Percentiles rank a stretch among this genome's conserved stretches.
Conservation (phyloP, 1,140 invertebrate genomes). For the Lepidostoma basale region DNA sequence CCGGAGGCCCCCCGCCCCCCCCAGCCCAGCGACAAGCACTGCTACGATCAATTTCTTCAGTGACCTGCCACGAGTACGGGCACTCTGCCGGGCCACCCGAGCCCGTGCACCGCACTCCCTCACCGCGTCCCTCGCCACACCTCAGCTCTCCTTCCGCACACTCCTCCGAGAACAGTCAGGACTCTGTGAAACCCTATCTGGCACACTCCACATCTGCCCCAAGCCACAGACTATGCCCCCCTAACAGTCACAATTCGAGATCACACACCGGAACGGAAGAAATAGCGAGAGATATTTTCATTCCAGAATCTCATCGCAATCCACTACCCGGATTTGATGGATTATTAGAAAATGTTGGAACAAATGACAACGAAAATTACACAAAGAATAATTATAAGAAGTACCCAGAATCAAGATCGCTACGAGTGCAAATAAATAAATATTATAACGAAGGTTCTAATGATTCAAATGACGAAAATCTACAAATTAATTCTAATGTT, state of each 20-base stretch:
- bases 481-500: slow-evolving; percentile 18
- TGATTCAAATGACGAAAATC: slow-evolving; percentile 39
- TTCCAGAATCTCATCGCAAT: not conserved
- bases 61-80: slow-evolving; percentile 46
- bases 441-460: slow-evolving; percentile 27
- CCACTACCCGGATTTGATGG: not conserved
- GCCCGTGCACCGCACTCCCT: not conserved
- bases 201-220: slow-evolving; percentile 27
- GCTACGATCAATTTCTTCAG: slow-evolving; percentile 54
- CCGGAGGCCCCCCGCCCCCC: slow-evolving; percentile 57
- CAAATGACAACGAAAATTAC: slow-evolving; percentile 28
- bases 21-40: slow-evolving; percentile 49
- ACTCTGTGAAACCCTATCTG: not conserved
- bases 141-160: not conserved
- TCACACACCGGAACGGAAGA: slow-evolving; percentile 30
- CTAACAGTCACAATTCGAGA: slow-evolving; percentile 4
- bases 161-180: not conserved
- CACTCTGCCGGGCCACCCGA: slow-evolving; percentile 28
- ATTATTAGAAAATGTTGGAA: not conserved
- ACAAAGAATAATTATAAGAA: slow-evolving; percentile 27
- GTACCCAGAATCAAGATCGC: slow-evolving; percentile 24
- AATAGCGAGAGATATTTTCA: not conserved
- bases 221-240: slow-evolving; percentile 9
- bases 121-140: not conserved
- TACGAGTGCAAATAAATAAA: slow-evolving; percentile 28